A percentile compares a stretch with the other conserved stretches of the same genome.
These are phyloP conservation scores for Alentia gelatinosa DNA, from an alignment of 2,888 invertebrate species.

Conservation along the genomic window DNA sequence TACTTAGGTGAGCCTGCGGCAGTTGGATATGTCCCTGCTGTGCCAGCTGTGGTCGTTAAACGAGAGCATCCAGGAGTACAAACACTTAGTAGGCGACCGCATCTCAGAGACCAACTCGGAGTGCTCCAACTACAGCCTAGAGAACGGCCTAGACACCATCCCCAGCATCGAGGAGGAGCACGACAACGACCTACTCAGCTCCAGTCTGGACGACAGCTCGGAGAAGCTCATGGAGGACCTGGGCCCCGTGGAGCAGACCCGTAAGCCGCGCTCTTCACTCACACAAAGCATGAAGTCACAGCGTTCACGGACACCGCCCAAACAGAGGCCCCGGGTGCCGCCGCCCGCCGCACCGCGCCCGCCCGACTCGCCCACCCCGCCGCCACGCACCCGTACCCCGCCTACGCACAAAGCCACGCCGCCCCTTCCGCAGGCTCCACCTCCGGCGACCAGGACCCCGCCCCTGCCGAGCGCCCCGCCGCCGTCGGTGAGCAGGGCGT, in stretches of 20 bases:
- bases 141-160: conserved; percentile 72
- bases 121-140: conserved; percentile 71
- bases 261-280: background rate
- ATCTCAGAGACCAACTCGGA: conserved; percentile 75
- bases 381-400: conserved; percentile 5
- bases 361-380: conserved; percentile 29
- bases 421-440: background rate
- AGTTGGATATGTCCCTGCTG: conserved; percentile 92
- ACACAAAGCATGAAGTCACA: background rate
- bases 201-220: conserved; percentile 8
- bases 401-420: background rate
- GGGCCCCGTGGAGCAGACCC: background rate
- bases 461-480: background rate
- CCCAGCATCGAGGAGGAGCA: conserved; percentile 71
- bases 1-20: conserved; percentile 93
- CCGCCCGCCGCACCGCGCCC: conserved; percentile 33
- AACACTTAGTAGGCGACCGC: conserved; percentile 84
- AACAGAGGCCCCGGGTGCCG: conserved; percentile 15
- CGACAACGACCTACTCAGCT: conserved; percentile 60
- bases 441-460: background rate
- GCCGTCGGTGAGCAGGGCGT: background rate
- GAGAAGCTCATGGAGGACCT: background rate
- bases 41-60: conserved; percentile 95
- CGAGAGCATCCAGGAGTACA: conserved; percentile 94
- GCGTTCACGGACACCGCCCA: conserved; percentile 23